Conservation (phyloP, 2,797 vertebrate genomes). For the Manis pentadactyla region DNA sequence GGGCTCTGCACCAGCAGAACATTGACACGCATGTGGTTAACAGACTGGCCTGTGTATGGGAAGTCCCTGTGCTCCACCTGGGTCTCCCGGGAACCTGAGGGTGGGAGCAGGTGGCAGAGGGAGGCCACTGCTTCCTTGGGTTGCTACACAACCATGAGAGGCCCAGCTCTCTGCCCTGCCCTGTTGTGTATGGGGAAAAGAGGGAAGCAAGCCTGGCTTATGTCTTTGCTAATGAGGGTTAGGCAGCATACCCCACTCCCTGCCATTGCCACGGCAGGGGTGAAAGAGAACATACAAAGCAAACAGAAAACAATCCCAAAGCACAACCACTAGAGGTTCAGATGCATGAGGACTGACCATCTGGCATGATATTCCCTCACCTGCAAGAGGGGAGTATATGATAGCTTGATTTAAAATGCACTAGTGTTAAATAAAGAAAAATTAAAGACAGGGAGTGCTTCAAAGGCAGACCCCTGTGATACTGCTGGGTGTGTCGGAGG, state of each 20-base stretch:
- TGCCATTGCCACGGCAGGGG: not conserved
- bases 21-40: not conserved
- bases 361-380: not conserved
- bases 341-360: not conserved
- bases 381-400: not conserved
- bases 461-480: not conserved
- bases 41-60: not conserved
- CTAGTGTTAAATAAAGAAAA: not conserved
- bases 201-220: not conserved
- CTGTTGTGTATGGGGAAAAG: not conserved
- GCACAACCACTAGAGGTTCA: not conserved
- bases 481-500: not conserved
- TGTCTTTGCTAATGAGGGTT: not conserved
- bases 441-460: not conserved
- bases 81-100: not conserved
- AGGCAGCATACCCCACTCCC: not conserved
- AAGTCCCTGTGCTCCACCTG: conserved; percentile 32
- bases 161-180: not conserved
- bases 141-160: conserved; percentile 33
- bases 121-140: not conserved
- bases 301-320: conserved; percentile 33
- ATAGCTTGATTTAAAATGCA: not conserved
- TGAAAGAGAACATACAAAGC: conserved; percentile 8
- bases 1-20: not conserved
- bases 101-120: conserved; percentile 17